Base-by-base conservation (phyloP, 2,797 vertebrate species). In the Salarias fasciatus region DNA sequence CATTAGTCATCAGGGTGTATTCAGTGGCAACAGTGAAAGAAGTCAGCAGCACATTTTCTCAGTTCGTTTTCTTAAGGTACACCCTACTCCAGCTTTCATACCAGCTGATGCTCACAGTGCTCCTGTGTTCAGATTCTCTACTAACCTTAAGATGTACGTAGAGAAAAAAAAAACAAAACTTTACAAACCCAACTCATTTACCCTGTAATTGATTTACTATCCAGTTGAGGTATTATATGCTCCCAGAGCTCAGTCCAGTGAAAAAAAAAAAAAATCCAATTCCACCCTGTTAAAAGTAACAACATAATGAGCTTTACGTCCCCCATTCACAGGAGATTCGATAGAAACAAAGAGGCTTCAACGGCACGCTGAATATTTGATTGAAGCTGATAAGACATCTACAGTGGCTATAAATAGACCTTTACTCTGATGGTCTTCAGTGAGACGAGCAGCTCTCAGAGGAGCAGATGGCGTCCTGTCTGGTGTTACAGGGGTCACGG, bases 401-500 rank as follows among this genome's bases (percentile, higher is more conserved):
- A 65, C 14, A 35, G 30, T 60, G 59, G 65, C 75, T 83, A 83
- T 85, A 82, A 83, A 90, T 84, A 88, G 71, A 37, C 52, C 49
- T 73, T 74, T 57, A 69, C 50, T 11, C 72, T 56, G 64, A 83
- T 81, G 73, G 70, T 83, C 68, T 80, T 78, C 53, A 77, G 87
- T 84, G 56, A 79, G 73, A 18, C 50, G 5, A 63, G 42, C 49
- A 13, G 71, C 63, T 78, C 44, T 72, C 31, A 69, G 55, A 55
- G 57, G 71, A 85, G 75, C 83, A 87, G 83, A 82, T 81, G 85
- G 74, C 63, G 66, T 70, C 65, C 71, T 69, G 84, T 85, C 84
- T 83, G 80, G 73, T 67, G 61, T 69, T 69, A 83, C 45, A 61
- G 72, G 55, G 84, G 72, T 75, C 66, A 75, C 77, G 76, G 69